A percentile compares a stretch with the other conserved stretches of the same genome.
These are phyloP conservation scores for Sesamia nonagrioides DNA, from an alignment of 1,140 invertebrate species.

Conservation along the genomic window DNA sequence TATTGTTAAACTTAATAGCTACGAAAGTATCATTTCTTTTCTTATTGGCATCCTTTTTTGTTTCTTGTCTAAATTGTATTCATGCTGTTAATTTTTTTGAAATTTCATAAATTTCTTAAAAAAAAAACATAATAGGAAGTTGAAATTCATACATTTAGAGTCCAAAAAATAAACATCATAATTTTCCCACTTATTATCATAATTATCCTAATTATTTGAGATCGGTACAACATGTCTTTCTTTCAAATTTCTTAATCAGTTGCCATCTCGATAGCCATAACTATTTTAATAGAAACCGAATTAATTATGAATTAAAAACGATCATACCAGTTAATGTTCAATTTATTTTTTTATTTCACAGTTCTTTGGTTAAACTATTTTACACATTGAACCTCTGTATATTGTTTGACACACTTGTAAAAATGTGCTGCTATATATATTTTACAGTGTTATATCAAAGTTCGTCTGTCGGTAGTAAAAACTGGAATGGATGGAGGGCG, in stretches of 20 bases:
- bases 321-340: neutral
- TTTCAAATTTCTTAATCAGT: too few relatives aligned
- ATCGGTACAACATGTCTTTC: too few relatives aligned
- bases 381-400: slow-evolving; percentile 8
- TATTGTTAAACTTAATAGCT: slow-evolving; percentile 39
- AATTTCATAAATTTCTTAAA: neutral
- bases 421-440: slow-evolving; percentile 52
- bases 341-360: neutral
- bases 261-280: too few relatives aligned
- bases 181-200: too few relatives aligned
- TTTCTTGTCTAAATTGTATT: slow-evolving; percentile 14
- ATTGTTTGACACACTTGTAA: slow-evolving; percentile 42
- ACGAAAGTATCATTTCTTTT: slow-evolving; percentile 18
- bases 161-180: too few relatives aligned
- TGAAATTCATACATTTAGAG: too few relatives aligned
- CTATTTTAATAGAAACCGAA: neutral
- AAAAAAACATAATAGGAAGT: too few relatives aligned
- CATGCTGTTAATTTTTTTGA: slow-evolving; percentile 2
- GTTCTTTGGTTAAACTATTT: slow-evolving; percentile 1
- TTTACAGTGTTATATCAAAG: slow-evolving; percentile 51
- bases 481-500: slow-evolving; percentile 75
- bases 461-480: slow-evolving; percentile 64
- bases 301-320: neutral
- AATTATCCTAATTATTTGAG: too few relatives aligned
- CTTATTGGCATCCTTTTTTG: slow-evolving; percentile 25